phyloP scores from a whole-genome alignment of 2,888 invertebrate genomes.

The Harmothoe impar region DNA sequence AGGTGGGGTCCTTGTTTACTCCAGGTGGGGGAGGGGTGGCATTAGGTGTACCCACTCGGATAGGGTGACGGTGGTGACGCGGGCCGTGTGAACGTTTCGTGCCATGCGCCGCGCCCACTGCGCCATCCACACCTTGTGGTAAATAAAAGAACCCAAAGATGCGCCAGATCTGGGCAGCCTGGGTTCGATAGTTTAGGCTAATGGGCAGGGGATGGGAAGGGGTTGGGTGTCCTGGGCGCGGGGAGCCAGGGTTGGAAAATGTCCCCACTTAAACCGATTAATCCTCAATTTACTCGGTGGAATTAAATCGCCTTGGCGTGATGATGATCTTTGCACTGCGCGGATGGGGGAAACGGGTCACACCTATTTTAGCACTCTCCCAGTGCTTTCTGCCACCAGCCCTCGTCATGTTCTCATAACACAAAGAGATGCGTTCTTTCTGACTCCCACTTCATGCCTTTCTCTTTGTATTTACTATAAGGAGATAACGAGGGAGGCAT shows the following conservation, averaged over 20 bases:
- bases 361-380: not conserved
- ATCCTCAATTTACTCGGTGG: constrained; percentile 24
- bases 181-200: constrained; percentile 33
- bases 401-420: not conserved
- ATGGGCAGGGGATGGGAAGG: not conserved
- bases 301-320: not conserved
- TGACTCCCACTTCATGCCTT: too few species aligned
- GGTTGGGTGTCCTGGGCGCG: not conserved
- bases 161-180: not conserved
- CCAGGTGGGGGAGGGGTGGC: not conserved
- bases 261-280: constrained; percentile 32
- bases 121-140: constrained; percentile 14
- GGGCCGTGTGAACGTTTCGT: not conserved
- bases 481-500: not conserved
- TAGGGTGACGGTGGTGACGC: not conserved
- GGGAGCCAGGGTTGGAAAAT: not conserved
- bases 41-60: not conserved
- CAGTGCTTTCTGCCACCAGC: not conserved
- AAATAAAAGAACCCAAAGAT: constrained; percentile 1
- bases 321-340: not conserved
- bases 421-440: too few species aligned
- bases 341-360: not conserved
- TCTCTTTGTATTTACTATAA: too few species aligned
- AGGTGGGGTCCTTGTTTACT: not conserved
- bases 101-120: not conserved